Conservation (phyloP, 1,140 invertebrate species). For the Melanaphis sacchari region DNA sequence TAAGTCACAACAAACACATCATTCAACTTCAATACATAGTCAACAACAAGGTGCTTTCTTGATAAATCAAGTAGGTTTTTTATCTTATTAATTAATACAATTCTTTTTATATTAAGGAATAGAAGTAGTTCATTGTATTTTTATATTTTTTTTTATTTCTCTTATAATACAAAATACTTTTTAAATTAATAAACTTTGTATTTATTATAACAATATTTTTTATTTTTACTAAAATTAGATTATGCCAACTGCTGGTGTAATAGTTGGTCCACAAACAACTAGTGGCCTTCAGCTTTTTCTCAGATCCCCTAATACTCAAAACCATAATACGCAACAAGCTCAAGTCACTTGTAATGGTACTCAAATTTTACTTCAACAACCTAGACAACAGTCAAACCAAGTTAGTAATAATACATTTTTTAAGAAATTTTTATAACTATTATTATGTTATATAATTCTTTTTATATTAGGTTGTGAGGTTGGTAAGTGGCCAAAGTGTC, state of each 20-base stretch:
- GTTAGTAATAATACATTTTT: neutral
- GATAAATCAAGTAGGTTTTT: constrained; percentile 61
- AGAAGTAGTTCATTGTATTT: neutral
- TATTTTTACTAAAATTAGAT: constrained; percentile 58
- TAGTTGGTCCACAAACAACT: constrained; percentile 64
- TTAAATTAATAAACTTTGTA: neutral
- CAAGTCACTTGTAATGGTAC: constrained; percentile 53
- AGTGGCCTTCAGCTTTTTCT: constrained; percentile 64
- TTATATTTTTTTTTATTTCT: neutral
- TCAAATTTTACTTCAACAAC: constrained; percentile 52
- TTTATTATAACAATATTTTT: neutral
- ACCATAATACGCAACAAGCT: constrained; percentile 29
- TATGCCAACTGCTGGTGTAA: constrained; percentile 61
- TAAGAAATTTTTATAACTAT: neutral
- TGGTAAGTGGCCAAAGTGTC: constrained; percentile 63
- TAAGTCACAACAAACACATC: constrained; percentile 51
- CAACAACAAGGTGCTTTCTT: constrained; percentile 60
- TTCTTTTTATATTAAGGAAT: neutral
- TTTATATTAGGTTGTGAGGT: constrained; percentile 61
- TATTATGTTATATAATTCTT: neutral
- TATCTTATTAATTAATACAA: neutral
- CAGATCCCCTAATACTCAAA: constrained; percentile 62
- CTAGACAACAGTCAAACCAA: constrained; percentile 48
- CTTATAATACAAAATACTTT: neutral
- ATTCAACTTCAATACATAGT: constrained; percentile 58